Base-by-base conservation (phyloP, 1,140 invertebrate species). In the Psix sp. region DNA sequence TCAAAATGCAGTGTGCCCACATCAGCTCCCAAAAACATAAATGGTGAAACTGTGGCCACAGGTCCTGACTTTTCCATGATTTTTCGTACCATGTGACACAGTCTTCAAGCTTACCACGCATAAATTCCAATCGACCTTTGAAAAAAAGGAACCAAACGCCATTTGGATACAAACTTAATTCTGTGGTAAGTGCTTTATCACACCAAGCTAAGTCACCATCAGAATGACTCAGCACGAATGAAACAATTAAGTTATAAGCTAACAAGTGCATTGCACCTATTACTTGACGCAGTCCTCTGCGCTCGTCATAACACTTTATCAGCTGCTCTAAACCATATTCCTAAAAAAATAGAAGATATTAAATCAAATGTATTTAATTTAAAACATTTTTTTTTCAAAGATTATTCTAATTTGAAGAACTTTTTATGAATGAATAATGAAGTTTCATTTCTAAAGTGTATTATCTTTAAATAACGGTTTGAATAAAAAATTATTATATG, bases 21-120 rank as follows among this genome's bases (percentile, higher is more conserved):
- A 97, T 91, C 15, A 98, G 87, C 85, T 99, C 97, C 97, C 97
- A 99, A 83, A 93, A 98, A 82, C 96, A 97, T 0, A 98, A 82
- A 83, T 98, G 96, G 86, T 98, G 96, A 83, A 98, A 97, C 80
- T 98, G 96, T 3, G 93, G 91, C 95, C 97, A 99, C 5, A 94
- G 88, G 62, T 91, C 85, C 80, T 98, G 96, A 9, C 93, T 94
- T 40, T 93, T 90, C 88, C 96, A 94, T 0, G 95, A 96, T 70
- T 90, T 91, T 33, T 91, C 92, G 85, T 96, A 98, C 87, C 92
- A 95, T 1, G 88, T 81, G 38, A 95, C 90, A 1, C 94, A 92
- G 17, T 91, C 88, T 36, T 92, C 90, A 52, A 97, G 87, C 82
- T 95, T 91, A 1, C 95, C 95, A 52, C 90, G 90, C 65, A 96